Evolutionary conservation across 2,113 vertebrate species (phyloP).

Genomic region (Clarias gariepinus): DNA sequence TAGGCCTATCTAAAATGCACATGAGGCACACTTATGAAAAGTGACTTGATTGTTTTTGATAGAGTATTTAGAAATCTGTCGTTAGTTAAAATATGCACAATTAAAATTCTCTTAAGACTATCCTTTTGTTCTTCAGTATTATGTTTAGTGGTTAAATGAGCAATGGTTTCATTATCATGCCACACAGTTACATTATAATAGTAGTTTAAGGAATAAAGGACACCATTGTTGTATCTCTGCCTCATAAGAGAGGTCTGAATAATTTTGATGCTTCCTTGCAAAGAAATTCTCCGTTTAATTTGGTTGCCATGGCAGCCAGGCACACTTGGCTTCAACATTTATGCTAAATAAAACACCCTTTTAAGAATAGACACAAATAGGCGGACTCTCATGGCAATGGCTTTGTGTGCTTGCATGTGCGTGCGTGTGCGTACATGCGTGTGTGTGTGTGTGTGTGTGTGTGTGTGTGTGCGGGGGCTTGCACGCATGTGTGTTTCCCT

Average conservation of each 20-base stretch:
- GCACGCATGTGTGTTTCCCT: conserved; percentile 23
- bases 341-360: conserved; percentile 82
- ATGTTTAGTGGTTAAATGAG: conserved; percentile 45
- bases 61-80: conserved; percentile 4
- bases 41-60: not conserved
- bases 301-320: conserved; percentile 81
- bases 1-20: not conserved
- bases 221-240: conserved; percentile 61
- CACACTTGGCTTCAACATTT: conserved; percentile 82
- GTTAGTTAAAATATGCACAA: not conserved
- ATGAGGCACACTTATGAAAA: not conserved
- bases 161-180: conserved; percentile 50
- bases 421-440: no score
- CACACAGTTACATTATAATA: conserved; percentile 47
- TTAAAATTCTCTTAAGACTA: not conserved
- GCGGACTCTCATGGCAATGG: conserved; percentile 68
- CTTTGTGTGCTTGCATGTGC: conserved; percentile 56
- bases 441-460: conserved; percentile 58
- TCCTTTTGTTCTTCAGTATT: conserved; percentile 37
- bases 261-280: conserved; percentile 80
- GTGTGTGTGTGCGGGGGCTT: conserved; percentile 29
- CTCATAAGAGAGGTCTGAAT: conserved; percentile 76
- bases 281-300: conserved; percentile 82
- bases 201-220: conserved; percentile 60
- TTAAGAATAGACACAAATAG: conserved; percentile 81